These are phyloP conservation scores for Plebejus argus DNA, from an alignment of 2,888 invertebrate genomes.

Conservation along the genomic window DNA sequence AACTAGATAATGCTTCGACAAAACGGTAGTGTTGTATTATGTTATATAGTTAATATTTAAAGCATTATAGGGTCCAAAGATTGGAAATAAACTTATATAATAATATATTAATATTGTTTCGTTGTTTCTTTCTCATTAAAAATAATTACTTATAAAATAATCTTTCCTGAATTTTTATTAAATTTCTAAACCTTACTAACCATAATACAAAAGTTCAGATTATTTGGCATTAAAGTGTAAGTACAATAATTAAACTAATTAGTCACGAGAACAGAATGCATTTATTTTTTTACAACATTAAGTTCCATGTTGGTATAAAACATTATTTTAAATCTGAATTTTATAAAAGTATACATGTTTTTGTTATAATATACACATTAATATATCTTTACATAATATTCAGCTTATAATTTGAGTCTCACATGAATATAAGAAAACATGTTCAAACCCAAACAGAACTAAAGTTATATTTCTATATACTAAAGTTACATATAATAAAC, in stretches of 20 bases:
- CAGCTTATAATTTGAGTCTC: too few relatives aligned
- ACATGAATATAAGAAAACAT: too few relatives aligned
- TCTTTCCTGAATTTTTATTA: slow-evolving; percentile 24
- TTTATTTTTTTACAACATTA: too few relatives aligned
- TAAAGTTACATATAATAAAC: neutral
- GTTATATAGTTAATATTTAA: slow-evolving; percentile 82
- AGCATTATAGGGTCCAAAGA: slow-evolving; percentile 88
- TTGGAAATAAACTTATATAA: slow-evolving; percentile 87
- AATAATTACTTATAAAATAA: slow-evolving; percentile 41
- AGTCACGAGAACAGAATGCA: too few relatives aligned
- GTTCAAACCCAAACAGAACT: too few relatives aligned
- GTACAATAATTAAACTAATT: neutral
- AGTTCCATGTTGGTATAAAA: too few relatives aligned
- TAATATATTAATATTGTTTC: slow-evolving; percentile 61
- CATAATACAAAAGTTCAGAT: neutral
- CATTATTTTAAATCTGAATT: too few relatives aligned
- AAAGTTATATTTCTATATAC: neutral
- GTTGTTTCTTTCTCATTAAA: slow-evolving; percentile 58
- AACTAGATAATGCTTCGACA: slow-evolving; percentile 58
- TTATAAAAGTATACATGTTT: too few relatives aligned
- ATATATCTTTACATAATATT: too few relatives aligned
- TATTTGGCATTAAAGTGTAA: neutral
- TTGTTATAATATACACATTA: too few relatives aligned
- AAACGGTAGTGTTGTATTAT: slow-evolving; percentile 78
- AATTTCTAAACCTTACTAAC: slow-evolving; percentile 13